Evolutionary conservation across 2,888 invertebrate species (phyloP).

Genomic region (Sussaba pulchella): DNA sequence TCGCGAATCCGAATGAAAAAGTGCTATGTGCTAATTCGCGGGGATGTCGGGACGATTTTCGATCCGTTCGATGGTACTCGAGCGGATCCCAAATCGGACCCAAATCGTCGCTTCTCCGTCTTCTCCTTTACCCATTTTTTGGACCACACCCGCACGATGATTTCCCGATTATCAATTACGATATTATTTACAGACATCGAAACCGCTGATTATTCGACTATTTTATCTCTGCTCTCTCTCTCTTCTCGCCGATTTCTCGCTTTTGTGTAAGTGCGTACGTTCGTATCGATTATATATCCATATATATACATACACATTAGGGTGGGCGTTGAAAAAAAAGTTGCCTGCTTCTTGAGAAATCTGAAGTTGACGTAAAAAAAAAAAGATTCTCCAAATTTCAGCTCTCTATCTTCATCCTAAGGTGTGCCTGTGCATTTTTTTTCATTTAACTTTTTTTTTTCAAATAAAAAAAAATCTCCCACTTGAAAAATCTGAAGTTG

Average conservation of each 20-base stretch:
- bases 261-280: slow-evolving; percentile 38
- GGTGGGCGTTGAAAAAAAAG: too few species aligned
- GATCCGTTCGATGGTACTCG: neutral
- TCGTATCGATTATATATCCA: slow-evolving; percentile 19
- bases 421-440: too few species aligned
- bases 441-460: too few species aligned
- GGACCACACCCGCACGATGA: neutral
- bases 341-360: too few species aligned
- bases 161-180: neutral
- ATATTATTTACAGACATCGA: slow-evolving; percentile 35
- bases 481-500: too few species aligned
- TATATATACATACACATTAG: too few species aligned
- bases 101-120: neutral
- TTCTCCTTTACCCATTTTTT: neutral
- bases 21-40: slow-evolving; percentile 37
- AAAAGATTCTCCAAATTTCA: too few species aligned
- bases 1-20: slow-evolving; percentile 23
- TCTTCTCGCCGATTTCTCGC: slow-evolving; percentile 7
- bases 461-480: too few species aligned
- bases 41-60: neutral
- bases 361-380: too few species aligned
- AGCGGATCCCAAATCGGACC: too few species aligned
- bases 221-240: neutral
- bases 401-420: too few species aligned
- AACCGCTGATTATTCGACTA: slow-evolving; percentile 27